phyloP scores from a whole-genome alignment of 2,113 vertebrate species.

The Takifugu bimaculatus region DNA sequence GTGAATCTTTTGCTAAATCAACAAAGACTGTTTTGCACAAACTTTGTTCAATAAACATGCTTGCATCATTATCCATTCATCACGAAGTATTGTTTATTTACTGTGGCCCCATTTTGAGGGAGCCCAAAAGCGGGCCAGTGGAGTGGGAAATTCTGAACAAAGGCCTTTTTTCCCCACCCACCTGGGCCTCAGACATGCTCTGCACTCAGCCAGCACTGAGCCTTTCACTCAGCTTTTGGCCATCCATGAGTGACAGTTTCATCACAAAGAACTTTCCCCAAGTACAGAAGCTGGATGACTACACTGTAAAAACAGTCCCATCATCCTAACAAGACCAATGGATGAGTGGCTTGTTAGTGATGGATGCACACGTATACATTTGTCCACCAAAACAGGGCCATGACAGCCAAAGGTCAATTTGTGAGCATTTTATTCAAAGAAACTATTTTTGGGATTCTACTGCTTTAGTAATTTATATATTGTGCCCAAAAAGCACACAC shows the following conservation, averaged over 20 bases:
- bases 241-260: constrained; percentile 92
- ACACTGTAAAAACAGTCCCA: constrained; percentile 49
- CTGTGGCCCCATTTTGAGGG: constrained; percentile 83
- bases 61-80: constrained; percentile 82
- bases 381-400: too few species aligned
- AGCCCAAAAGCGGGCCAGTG: constrained; percentile 75
- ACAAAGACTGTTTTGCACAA: constrained; percentile 69
- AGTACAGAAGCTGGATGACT: constrained; percentile 68
- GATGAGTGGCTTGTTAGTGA: too few species aligned
- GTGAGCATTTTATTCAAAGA: too few species aligned
- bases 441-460: too few species aligned
- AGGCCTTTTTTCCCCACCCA: constrained; percentile 79
- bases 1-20: constrained; percentile 30
- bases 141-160: constrained; percentile 82
- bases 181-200: constrained; percentile 80
- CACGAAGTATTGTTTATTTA: constrained; percentile 81
- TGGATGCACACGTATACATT: too few species aligned
- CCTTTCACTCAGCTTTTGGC: constrained; percentile 80
- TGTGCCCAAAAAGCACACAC: too few species aligned
- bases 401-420: too few species aligned
- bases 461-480: too few species aligned
- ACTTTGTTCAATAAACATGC: constrained; percentile 82
- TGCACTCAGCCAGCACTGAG: constrained; percentile 79
- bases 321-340: not conserved
- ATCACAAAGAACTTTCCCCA: constrained; percentile 79